Conservation (phyloP, 2,113 vertebrate genomes). For the Ammospiza nelsoni region DNA sequence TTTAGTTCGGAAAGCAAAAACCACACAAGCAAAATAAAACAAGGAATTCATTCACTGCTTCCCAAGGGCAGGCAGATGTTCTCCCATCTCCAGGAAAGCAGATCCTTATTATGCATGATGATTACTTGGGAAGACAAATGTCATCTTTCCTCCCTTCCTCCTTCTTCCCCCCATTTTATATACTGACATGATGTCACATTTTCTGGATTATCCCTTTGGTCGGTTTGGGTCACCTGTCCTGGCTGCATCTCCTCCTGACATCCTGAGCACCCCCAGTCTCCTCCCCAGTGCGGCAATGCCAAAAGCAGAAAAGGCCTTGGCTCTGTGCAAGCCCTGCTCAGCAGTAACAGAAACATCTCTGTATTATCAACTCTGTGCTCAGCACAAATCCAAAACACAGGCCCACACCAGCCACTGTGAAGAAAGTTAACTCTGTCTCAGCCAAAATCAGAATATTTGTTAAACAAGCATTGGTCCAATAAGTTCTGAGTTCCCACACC, state of each 20-base stretch:
- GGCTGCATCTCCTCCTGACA: rapidly evolving
- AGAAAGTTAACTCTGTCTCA: background rate
- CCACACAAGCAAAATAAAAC: background rate
- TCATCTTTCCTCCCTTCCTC: rapidly evolving
- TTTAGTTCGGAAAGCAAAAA: background rate
- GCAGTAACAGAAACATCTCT: background rate
- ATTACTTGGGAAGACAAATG: background rate
- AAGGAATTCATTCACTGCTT: background rate
- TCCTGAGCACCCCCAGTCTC: rapidly evolving
- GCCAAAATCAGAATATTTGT: background rate
- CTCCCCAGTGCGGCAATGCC: background rate
- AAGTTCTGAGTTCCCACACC: background rate
- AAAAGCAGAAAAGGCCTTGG: background rate
- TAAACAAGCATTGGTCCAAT: background rate
- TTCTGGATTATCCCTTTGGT: background rate
- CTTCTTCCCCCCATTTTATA: background rate
- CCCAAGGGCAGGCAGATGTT: background rate
- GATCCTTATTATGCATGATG: no score
- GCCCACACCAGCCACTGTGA: background rate
- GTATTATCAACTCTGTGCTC: background rate
- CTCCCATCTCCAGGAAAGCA: background rate
- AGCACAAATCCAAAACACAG: background rate
- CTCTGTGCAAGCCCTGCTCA: background rate
- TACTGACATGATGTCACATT: background rate
- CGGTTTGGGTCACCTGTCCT: background rate